Base-by-base conservation (phyloP, 1,140 invertebrate genomes). In the Cyrtorhinus lividipennis region DNA sequence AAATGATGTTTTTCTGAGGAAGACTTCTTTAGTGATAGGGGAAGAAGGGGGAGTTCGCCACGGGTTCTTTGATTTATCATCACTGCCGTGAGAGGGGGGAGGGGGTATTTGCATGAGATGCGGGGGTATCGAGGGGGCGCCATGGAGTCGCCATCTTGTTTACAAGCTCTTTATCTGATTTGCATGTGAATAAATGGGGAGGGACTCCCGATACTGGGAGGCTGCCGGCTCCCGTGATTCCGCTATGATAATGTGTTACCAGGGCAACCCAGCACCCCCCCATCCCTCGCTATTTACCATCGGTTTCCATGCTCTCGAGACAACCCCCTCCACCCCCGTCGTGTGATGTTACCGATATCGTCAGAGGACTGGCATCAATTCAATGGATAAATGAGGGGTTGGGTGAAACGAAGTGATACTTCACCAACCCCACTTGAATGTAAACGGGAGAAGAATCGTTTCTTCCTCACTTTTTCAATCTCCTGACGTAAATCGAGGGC, bases 101-200 rank as follows among this genome's bases (percentile, higher is more conserved):
- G 15, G 30, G 5, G 15, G 30, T 5, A 38, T 38, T 38, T 38
- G 30, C 30, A 38, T 38, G 30, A 38, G 30, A 38, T 38, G 30
- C 30, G 58, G 24, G 58, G n/a, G 27, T 24, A 30, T n/a, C n/a
- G n/a, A 22, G 24, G n/a, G 58, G 58, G 24, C 58, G 58, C 24
- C 58, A 23, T n/a, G 24, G 58, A 44, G 57, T 30, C 27, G 58
- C 44, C 63, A 64, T 53, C 59, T 64, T 64, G 63, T 60, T 62
- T 62, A 63, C 57, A 27, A 59, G 26, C 38, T 46, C 48, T 45
- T 59, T 58, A 59, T 63, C 62, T 45, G 30, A 59, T 64, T 64
- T 64, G 59, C 63, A 64, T 64, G 46, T 64, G 63, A 64, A 64
- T 63, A 63, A 63, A 64, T 53, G 25, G 30, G 44, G 63, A 18